Base-by-base conservation (phyloP, 2,113 vertebrate genomes). In the Aspidoscelis tigris region DNA sequence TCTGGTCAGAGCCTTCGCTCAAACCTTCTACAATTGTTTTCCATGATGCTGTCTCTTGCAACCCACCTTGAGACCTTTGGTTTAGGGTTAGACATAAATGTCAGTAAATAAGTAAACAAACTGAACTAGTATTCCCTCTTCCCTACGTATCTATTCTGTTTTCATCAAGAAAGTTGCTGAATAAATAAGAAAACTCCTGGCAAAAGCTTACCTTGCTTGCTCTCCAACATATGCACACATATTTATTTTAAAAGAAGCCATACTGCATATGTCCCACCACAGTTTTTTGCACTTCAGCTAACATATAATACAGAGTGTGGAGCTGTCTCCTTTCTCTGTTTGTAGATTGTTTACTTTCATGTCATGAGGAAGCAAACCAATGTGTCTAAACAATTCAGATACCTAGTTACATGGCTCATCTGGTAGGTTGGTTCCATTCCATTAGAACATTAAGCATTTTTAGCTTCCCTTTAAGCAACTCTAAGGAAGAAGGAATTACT, bases 311-410 rank as follows among this genome's bases (percentile, higher is more conserved):
- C 80, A 92, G 41, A 90, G 75, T 85, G 88, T 83, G 91, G 90
- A 87, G 88, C 92, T 92, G 93, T 92, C 89, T 89, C 91, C 92
- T 93, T 93, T 92, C 77, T 78, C 91, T 91, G 91, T 93, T 92
- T 92, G 92, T 93, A 91, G 92, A 83, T 93, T 94, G 93, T 94
- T 93, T 93, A 94, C 91, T 92, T 93, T 88, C 89, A 87, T 93
- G 92, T 93, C 91, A 93, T 71, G 84, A 93, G 90, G 85, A 90
- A 95, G 91, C 91, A 91, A 93, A 92, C 81, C n/a, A 93, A 87
- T 80, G 88, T 92, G 91, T 90, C 89, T 90, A 86, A 93, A 92
- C 89, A 92, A 71, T 0, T 0, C 88, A 91, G 89, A 77, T 61
- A 93, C 88, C 90, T 87, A 68, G 90, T 93, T 94, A 90, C 70